A percentile compares a stretch with the other conserved stretches of the same genome.
phyloP scores from a whole-genome alignment of 2,113 vertebrate species.

The Eulemur rufifrons region DNA sequence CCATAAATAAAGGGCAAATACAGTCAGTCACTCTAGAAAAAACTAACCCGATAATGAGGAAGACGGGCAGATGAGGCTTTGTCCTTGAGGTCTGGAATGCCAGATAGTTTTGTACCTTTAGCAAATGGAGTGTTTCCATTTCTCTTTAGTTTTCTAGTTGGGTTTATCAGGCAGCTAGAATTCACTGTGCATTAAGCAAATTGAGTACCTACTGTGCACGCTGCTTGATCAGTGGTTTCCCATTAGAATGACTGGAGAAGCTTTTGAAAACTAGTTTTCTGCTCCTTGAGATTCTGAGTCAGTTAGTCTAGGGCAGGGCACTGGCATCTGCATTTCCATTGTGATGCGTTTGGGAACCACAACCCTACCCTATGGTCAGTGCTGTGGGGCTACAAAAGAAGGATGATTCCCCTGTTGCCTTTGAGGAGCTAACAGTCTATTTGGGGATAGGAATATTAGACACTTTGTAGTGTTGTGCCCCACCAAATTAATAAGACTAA shows the following conservation, averaged over 20 bases:
- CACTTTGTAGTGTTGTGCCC: no score
- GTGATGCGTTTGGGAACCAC: background rate
- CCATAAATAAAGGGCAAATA: background rate
- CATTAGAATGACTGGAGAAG: background rate
- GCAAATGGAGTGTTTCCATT: background rate
- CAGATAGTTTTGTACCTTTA: background rate
- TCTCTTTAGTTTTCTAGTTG: background rate
- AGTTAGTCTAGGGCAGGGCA: background rate
- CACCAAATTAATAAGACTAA: background rate
- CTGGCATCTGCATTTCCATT: background rate
- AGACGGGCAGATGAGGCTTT: background rate
- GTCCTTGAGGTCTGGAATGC: accelerated
- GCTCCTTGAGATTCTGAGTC: background rate
- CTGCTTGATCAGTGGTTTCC: background rate
- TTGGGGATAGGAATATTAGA: background rate
- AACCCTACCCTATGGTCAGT: background rate
- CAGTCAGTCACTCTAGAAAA: background rate
- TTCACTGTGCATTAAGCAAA: background rate
- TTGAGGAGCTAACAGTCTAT: background rate
- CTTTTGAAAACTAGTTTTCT: background rate
- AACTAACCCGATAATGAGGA: background rate
- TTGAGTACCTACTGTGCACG: accelerated
- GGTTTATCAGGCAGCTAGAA: background rate
- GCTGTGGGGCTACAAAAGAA: background rate
- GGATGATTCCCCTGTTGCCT: background rate